phyloP scores from a whole-genome alignment of 2,113 vertebrate species.

The Meriones unguiculatus region DNA sequence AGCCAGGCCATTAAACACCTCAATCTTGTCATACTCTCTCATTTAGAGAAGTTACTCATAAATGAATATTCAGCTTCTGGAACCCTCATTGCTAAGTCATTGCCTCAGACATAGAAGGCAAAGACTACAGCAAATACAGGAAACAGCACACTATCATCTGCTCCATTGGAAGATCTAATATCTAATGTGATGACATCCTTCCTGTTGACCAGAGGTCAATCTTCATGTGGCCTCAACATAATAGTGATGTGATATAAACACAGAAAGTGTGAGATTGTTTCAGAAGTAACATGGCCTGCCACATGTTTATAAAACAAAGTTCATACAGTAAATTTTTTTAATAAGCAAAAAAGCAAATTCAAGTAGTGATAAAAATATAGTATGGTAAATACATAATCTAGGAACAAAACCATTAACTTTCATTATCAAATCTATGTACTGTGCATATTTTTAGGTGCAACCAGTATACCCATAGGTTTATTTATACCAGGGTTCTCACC shows the following conservation, averaged over 20 bases:
- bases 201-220: not conserved
- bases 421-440: not conserved
- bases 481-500: not conserved
- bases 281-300: not conserved
- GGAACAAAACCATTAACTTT: not conserved
- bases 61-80: slow-evolving; percentile 10
- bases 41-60: slow-evolving; percentile 19
- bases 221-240: not conserved
- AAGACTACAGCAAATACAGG: not conserved
- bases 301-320: not conserved
- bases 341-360: not conserved
- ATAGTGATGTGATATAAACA: not conserved
- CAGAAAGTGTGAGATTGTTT: not conserved
- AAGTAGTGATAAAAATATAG: not conserved
- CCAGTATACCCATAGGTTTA: no score
- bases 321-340: not conserved
- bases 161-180: not conserved
- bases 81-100: slow-evolving; percentile 16
- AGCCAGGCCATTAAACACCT: not conserved
- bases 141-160: not conserved
- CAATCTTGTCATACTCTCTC: not conserved
- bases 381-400: not conserved
- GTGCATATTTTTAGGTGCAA: not conserved
- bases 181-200: not conserved
- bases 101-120: slow-evolving; percentile 15